Base-by-base conservation (phyloP, 2,888 invertebrate genomes). In the Sialis lutaria region DNA sequence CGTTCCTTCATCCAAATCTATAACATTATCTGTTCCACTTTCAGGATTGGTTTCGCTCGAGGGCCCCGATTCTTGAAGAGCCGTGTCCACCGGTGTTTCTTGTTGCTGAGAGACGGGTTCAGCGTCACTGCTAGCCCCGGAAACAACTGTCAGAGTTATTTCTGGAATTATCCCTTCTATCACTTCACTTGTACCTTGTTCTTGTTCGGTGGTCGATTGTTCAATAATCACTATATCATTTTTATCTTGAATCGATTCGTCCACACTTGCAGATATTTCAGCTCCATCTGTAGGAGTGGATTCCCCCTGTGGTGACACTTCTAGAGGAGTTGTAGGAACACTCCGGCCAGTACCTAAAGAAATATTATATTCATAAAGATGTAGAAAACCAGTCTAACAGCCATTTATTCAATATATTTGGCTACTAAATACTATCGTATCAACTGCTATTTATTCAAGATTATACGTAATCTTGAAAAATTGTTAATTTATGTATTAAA, bases 251-350 rank as follows among this genome's bases (percentile, higher is more conserved):
- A 33, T 12, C 9, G 45, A 6, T 30, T 10, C 7, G 12, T 40
- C 40, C 33, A 32, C 45, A 45, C 33, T 45, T 12, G 37, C 9
- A 44, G 8, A 22, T 22, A 40, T 46, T 33, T 49, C 47, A 22
- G 48, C 39, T 12, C 42, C 48, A 35, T 47, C 41, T 48, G 44
- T 45, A 10, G 33, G 45, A 9, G 42, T 41, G 32, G 49, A 47
- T 41, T 48, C 54, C 57, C 61, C 67, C 62, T 67, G 74, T 47
- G 75, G 81, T 43, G 75, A 81, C 49, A 74, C 73, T 64, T 73
- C 79, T 51, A 75, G 63, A 2, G 79, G 78, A 1, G 79, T 81
- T 34, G 75, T 77, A 1, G 81, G 80, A 22, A 79, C 78, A 57
- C 77, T 79, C 43, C 80, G 65, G 5, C 78, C 79, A 33, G 77